phyloP scores from a whole-genome alignment of 2,888 invertebrate species.

The Epinotia bilunana region DNA sequence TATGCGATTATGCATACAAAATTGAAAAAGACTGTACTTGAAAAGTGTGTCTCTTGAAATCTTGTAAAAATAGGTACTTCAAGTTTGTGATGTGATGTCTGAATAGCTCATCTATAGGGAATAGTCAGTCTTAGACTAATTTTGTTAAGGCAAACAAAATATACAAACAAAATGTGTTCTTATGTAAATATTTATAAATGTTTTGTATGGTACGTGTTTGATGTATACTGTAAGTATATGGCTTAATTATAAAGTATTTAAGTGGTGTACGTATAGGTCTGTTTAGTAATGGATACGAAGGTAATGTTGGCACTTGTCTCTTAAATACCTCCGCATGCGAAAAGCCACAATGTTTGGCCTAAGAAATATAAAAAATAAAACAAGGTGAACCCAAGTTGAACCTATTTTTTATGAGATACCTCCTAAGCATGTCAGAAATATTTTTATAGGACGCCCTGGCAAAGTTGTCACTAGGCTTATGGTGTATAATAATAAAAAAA shows the following conservation, averaged over 20 bases:
- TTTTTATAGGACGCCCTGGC: too few species aligned
- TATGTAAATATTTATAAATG: constrained; percentile 48
- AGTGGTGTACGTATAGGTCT: neutral
- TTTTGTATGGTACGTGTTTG: constrained; percentile 37
- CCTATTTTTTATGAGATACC: too few species aligned
- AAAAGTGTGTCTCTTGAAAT: too few species aligned
- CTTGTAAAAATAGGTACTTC: neutral
- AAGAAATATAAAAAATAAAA: too few species aligned
- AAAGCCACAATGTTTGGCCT: too few species aligned
- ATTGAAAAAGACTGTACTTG: too few species aligned
- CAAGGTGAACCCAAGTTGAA: too few species aligned
- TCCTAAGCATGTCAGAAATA: too few species aligned
- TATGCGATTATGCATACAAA: neutral
- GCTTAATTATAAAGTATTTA: constrained; percentile 3
- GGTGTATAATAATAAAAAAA: too few species aligned
- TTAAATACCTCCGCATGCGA: too few species aligned
- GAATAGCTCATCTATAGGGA: neutral
- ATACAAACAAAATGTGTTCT: constrained; percentile 55
- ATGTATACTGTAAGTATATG: constrained; percentile 29
- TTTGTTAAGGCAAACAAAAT: constrained; percentile 31
- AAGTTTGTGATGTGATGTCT: neutral
- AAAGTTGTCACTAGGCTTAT: too few species aligned
- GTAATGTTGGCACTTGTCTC: neutral
- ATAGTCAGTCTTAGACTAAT: neutral
- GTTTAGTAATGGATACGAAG: neutral